Conservation (phyloP, 2,888 invertebrate species). For the Alloplasta piceator region DNA sequence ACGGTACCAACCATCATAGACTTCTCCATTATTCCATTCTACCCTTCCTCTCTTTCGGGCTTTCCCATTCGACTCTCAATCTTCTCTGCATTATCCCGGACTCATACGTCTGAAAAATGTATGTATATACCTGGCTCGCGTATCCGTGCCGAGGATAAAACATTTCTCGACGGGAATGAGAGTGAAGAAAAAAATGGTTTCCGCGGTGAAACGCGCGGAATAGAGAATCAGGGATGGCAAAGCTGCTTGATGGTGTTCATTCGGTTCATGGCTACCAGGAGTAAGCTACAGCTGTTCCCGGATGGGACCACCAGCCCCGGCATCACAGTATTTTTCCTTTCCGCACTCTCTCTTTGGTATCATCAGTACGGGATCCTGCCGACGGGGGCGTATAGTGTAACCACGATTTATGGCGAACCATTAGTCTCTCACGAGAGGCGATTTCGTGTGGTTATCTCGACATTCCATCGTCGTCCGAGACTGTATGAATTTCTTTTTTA, state of each 20-base stretch:
- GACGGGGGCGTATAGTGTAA: slow-evolving; percentile 44
- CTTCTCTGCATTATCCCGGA: slow-evolving; percentile 46
- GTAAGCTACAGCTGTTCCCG: slow-evolving; percentile 26
- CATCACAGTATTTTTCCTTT: background rate
- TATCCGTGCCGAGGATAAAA: slow-evolving; percentile 32
- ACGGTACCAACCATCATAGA: background rate
- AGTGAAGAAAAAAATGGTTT: slow-evolving; percentile 51
- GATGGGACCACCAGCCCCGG: slow-evolving; percentile 5
- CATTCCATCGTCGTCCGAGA: slow-evolving; percentile 60
- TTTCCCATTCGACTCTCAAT: slow-evolving; percentile 38
- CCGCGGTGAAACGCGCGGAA: slow-evolving; percentile 47
- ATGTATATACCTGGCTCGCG: slow-evolving; percentile 5
- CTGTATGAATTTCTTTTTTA: slow-evolving; percentile 37
- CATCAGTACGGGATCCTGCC: slow-evolving; percentile 39
- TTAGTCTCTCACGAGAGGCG: slow-evolving; percentile 67
- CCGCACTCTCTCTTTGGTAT: background rate
- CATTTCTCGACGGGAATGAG: slow-evolving; percentile 42
- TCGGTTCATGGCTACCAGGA: slow-evolving; percentile 37
- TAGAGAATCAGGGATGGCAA: slow-evolving; percentile 52
- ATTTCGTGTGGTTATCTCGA: slow-evolving; percentile 66
- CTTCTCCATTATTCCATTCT: slow-evolving; percentile 4
- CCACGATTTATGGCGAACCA: slow-evolving; percentile 67
- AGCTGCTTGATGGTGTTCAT: slow-evolving; percentile 1
- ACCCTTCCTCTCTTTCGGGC: slow-evolving; percentile 1
- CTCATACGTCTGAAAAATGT: slow-evolving; percentile 34